Base-by-base conservation (phyloP, 2,113 vertebrate species). In the Arothron firmamentum region DNA sequence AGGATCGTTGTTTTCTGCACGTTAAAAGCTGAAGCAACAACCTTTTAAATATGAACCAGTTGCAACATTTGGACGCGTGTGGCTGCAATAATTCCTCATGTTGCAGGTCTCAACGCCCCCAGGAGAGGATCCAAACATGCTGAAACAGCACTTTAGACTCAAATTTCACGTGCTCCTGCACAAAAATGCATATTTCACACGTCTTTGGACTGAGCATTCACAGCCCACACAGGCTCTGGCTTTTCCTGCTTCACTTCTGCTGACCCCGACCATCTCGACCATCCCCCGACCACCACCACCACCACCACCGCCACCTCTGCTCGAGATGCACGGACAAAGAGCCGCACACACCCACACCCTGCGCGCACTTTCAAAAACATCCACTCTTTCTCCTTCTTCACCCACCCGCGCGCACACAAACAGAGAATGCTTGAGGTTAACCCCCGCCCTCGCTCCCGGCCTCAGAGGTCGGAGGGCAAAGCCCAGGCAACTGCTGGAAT, bases 401-500 rank as follows among this genome's bases (percentile, higher is more conserved):
- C 66, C 59, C 68, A 56, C 71, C 25, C 55, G 20, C 74, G 42
- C 72, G 62, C 75, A 74, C 78, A 74, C 67, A 76, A 57, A 81
- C 45, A 84, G 55, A 81, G 75, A 78, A 65, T 53, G 63, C 65
- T 73, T 59, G 46, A 73, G 86, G 87, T 88, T 72, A 87, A 88
- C 87, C 83, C 84, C 87, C 87, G 67, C 70, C 49, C 68, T 79
- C 48, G 67, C 57, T 72, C 13, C 11, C 69, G 80, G 59, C 56
- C 65, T 59, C 54, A 79, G 65, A 80, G 84, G 86, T 89, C 82
- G 88, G 80, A 86, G 85, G 83, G 68, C 81, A 87, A 77, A 83
- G 77, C 65, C 43, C 74, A 85, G 79, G 79, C 77, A 79, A 84
- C 79, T 72, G 74, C 65, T 75, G 75, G 84, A 87, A 87, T 88